Conservation (phyloP, 2,113 vertebrate genomes). For the Danio rerio region GRCz12tu NC_133198.1:19987501-19988000, state of each 20-base stretch:
- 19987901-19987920: conserved; percentile 13
- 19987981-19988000: conserved; percentile 6
- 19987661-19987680: too few species aligned
- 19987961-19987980: neutral
- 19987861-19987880: neutral
- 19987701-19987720: neutral
- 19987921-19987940: conserved; percentile 23
- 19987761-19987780: neutral
- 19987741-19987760: neutral
- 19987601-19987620: too few species aligned
- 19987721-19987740: neutral
- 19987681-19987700: too few species aligned
- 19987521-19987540: too few species aligned
- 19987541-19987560: too few species aligned
- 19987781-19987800: neutral
- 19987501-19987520: too few species aligned
- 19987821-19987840: neutral
- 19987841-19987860: neutral
- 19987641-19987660: too few species aligned
- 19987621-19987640: too few species aligned
- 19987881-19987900: neutral
- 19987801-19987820: conserved; percentile 4
- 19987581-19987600: too few species aligned
- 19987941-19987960: neutral
- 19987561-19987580: too few species aligned